Evolutionary conservation across 1,140 invertebrate genomes (phyloP).

Genomic region (Micrasema longulum): DNA sequence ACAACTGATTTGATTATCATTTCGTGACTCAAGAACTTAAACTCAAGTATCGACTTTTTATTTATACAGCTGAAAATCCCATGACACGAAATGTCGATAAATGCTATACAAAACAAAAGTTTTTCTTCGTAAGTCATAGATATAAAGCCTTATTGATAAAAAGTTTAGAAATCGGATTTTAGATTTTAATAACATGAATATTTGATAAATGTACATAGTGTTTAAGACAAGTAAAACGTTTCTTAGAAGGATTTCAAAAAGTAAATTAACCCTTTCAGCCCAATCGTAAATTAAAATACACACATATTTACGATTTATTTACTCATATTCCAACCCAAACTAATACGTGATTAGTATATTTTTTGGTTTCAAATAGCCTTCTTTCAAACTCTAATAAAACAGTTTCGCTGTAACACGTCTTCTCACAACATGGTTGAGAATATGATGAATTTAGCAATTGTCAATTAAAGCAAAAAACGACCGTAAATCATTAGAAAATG

Average conservation of each 20-base stretch:
- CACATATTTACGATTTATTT: background rate
- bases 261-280: background rate
- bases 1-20: slow-evolving; percentile 29
- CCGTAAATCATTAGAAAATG: too few species aligned
- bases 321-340: background rate
- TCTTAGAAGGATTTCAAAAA: background rate
- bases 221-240: background rate
- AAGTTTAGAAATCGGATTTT: background rate
- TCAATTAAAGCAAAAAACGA: too few species aligned
- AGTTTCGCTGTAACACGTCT: too few species aligned
- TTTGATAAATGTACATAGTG: background rate
- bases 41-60: background rate
- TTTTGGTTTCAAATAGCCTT: too few species aligned
- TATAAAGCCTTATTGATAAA: background rate
- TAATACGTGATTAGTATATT: background rate
- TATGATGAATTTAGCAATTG: too few species aligned
- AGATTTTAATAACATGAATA: background rate
- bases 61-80: slow-evolving; percentile 6
- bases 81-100: slow-evolving; percentile 7
- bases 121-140: background rate
- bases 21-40: slow-evolving; percentile 6
- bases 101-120: background rate
- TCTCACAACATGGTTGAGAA: too few species aligned
- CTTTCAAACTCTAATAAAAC: too few species aligned
- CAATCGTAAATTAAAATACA: background rate